These are phyloP conservation scores for Clepsis dumicolana DNA, from an alignment of 2,888 invertebrate genomes.

Conservation along the genomic window DNA sequence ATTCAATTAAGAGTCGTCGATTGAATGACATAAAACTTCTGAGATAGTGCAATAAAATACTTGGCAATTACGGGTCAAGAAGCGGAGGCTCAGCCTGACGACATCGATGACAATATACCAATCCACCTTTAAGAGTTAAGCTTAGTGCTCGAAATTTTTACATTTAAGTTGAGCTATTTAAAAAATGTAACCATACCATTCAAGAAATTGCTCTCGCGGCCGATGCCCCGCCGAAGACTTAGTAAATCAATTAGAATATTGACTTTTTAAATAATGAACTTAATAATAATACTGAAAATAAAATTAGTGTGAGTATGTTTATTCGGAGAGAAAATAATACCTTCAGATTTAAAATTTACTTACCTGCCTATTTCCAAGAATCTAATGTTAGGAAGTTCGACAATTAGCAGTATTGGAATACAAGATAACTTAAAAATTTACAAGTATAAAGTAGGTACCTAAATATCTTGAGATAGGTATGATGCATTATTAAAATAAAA, in stretches of 20 bases:
- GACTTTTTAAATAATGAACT: too few relatives aligned
- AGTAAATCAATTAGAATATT: too few relatives aligned
- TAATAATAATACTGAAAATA: too few relatives aligned
- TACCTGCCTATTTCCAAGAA: too few relatives aligned
- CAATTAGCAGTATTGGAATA: background rate
- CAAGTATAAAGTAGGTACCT: background rate
- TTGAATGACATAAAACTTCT: slow-evolving; percentile 84
- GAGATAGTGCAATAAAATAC: slow-evolving; percentile 81
- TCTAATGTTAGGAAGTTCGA: too few relatives aligned
- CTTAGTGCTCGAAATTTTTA: slow-evolving; percentile 9
- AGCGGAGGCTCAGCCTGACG: slow-evolving; percentile 60
- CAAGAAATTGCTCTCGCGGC: background rate
- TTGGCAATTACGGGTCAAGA: slow-evolving; percentile 79
- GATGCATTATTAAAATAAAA: slow-evolving; percentile 38
- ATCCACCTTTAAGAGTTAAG: slow-evolving; percentile 25
- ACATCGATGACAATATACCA: slow-evolving; percentile 38
- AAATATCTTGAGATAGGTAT: slow-evolving; percentile 8
- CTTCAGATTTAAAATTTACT: too few relatives aligned
- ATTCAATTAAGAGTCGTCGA: slow-evolving; percentile 83
- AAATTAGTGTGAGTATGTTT: too few relatives aligned
- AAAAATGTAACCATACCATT: background rate
- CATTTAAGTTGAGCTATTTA: background rate
- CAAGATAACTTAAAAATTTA: background rate
- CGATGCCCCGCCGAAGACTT: too few relatives aligned
- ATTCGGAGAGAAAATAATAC: too few relatives aligned